Percentiles rank a stretch among this genome's conserved stretches.
Evolutionary conservation across 1,140 invertebrate species (phyloP).

Genomic region (Lasioglossum albipes): DNA sequence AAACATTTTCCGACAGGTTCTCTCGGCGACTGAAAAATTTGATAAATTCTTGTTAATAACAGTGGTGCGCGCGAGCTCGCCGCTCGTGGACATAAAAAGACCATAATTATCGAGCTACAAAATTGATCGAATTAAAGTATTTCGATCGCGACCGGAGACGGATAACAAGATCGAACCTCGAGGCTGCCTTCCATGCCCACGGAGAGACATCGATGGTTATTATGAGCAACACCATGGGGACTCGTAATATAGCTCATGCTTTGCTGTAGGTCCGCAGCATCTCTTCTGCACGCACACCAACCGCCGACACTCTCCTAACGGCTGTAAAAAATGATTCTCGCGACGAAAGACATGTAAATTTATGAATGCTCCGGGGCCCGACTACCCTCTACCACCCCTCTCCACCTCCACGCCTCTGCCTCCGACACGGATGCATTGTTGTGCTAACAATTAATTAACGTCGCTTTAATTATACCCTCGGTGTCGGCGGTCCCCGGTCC

Average conservation of each 20-base stretch:
- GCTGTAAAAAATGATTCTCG: conserved; percentile 78
- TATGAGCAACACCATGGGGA: conserved; percentile 77
- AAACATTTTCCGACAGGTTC: neutral
- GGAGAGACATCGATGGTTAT: conserved; percentile 76
- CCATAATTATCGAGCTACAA: neutral
- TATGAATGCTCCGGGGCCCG: conserved; percentile 73
- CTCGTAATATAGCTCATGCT: conserved; percentile 70
- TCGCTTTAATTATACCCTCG: conserved; percentile 70
- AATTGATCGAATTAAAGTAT: conserved; percentile 15
- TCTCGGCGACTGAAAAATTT: neutral
- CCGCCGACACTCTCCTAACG: conserved; percentile 64
- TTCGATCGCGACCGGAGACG: conserved; percentile 36
- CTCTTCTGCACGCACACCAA: conserved; percentile 51
- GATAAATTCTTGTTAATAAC: conserved; percentile 6
- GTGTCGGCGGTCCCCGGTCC: neutral
- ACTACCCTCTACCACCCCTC: conserved; percentile 49
- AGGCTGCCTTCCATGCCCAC: conserved; percentile 52
- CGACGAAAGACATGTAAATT: conserved; percentile 79
- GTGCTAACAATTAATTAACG: conserved; percentile 77
- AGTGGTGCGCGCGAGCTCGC: neutral
- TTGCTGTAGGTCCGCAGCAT: conserved; percentile 76
- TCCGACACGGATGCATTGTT: conserved; percentile 69
- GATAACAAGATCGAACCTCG: conserved; percentile 63
- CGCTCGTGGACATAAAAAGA: neutral
- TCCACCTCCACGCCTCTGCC: conserved; percentile 21